These are phyloP conservation scores for Rhagonycha lutea DNA, from an alignment of 2,888 invertebrate species.

Conservation along the genomic window DNA sequence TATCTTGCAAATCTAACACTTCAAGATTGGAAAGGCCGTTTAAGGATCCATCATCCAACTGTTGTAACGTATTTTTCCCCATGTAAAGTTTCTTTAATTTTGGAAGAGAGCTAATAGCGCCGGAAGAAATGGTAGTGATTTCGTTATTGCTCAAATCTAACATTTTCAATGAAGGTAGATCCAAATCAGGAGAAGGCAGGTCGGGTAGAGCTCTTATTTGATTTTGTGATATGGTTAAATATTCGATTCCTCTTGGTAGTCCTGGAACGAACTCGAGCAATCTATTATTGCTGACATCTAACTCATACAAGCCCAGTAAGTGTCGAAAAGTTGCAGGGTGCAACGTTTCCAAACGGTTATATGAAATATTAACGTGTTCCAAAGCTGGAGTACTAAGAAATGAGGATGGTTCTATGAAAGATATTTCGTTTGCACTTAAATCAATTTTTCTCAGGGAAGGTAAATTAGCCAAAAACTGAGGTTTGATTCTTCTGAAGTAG, in stretches of 20 bases:
- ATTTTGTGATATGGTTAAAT: constrained; percentile 72
- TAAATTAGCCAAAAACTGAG: constrained; percentile 72
- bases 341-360: constrained; percentile 70
- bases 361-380: constrained; percentile 80
- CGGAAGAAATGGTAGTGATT: constrained; percentile 70
- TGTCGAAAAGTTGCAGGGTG: constrained; percentile 80
- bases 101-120: constrained; percentile 67
- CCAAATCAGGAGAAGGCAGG: constrained; percentile 68
- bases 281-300: constrained; percentile 76
- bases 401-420: constrained; percentile 71
- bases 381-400: constrained; percentile 73
- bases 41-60: constrained; percentile 71
- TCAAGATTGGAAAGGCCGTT: constrained; percentile 72
- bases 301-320: constrained; percentile 74
- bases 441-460: constrained; percentile 78
- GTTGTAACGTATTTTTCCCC: constrained; percentile 72
- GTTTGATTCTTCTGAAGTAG: constrained; percentile 71
- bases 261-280: constrained; percentile 78
- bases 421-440: constrained; percentile 74
- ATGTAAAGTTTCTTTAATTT: constrained; percentile 72
- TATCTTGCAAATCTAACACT: constrained; percentile 74
- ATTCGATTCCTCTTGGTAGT: constrained; percentile 76
- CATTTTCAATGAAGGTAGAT: constrained; percentile 73
- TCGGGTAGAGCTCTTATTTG: constrained; percentile 69
- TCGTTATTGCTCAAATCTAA: constrained; percentile 77